phyloP scores from a whole-genome alignment of 2,113 vertebrate species.

The Archocentrus centrarchus region DNA sequence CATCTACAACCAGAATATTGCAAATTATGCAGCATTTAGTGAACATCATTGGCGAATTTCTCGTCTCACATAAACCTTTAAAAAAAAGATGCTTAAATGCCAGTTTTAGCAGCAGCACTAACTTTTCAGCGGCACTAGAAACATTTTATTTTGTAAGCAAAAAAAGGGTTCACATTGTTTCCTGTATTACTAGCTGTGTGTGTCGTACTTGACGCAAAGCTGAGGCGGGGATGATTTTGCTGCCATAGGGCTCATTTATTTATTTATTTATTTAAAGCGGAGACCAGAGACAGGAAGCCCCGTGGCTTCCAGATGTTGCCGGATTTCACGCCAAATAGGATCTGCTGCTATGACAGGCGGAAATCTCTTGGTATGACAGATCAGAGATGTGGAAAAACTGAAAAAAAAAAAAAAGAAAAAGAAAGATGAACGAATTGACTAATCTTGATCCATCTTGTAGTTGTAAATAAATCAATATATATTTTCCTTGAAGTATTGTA shows the following conservation, averaged over 20 bases:
- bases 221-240: slow-evolving; percentile 19
- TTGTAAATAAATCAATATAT: neutral
- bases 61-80: neutral
- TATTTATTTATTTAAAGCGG: slow-evolving; percentile 9
- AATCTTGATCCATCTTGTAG: too few relatives aligned
- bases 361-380: slow-evolving; percentile 1
- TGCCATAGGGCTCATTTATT: slow-evolving; percentile 45
- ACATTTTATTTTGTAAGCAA: slow-evolving; percentile 33
- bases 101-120: neutral
- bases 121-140: neutral
- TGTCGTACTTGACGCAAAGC: slow-evolving; percentile 2
- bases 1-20: neutral
- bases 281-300: slow-evolving; percentile 26
- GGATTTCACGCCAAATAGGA: slow-evolving; percentile 41
- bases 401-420: neutral
- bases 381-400: neutral
- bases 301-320: slow-evolving; percentile 55
- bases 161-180: neutral
- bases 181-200: neutral
- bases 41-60: neutral
- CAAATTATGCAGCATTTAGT: neutral
- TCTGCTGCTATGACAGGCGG: slow-evolving; percentile 24
- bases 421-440: neutral
- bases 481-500: neutral
- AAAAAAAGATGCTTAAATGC: neutral